A percentile compares a stretch with the other conserved stretches of the same genome.
Evolutionary conservation across 1,140 invertebrate genomes (phyloP).

Genomic region (Ylistrum balloti): DNA sequence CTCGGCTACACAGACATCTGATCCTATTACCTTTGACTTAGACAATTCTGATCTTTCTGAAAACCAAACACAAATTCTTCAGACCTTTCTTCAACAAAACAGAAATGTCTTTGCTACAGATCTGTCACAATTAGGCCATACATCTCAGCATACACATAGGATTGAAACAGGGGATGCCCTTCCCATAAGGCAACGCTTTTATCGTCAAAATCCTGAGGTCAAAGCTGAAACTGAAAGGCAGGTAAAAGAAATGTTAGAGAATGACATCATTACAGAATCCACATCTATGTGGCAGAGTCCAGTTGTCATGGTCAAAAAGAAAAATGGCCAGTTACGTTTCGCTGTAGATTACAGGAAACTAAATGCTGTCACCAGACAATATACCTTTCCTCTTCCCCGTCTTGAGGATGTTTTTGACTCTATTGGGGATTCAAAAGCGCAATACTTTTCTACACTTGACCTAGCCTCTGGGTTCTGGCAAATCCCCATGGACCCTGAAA

Average conservation of each 20-base stretch:
- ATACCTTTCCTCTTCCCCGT: slow-evolving; percentile 53
- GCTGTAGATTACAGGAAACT: slow-evolving; percentile 66
- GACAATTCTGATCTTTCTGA: slow-evolving; percentile 43
- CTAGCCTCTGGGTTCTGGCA: slow-evolving; percentile 63
- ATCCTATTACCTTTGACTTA: slow-evolving; percentile 56
- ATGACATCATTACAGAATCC: slow-evolving; percentile 55
- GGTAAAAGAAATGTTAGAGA: slow-evolving; percentile 53
- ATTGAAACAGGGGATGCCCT: slow-evolving; percentile 56
- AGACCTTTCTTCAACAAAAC: slow-evolving; percentile 42
- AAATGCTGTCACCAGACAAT: slow-evolving; percentile 55
- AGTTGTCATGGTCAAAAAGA: slow-evolving; percentile 67
- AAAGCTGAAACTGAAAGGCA: slow-evolving; percentile 50
- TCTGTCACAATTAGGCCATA: slow-evolving; percentile 51
- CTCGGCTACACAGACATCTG: background rate
- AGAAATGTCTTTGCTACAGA: slow-evolving; percentile 51
- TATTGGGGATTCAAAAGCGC: slow-evolving; percentile 49
- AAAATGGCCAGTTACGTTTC: slow-evolving; percentile 55
- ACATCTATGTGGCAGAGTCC: slow-evolving; percentile 59
- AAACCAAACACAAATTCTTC: slow-evolving; percentile 37
- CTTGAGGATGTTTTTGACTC: slow-evolving; percentile 60
- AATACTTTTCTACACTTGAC: slow-evolving; percentile 58
- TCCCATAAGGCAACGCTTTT: slow-evolving; percentile 47
- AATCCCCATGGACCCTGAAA: slow-evolving; percentile 50
- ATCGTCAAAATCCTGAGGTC: slow-evolving; percentile 44
- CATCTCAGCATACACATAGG: slow-evolving; percentile 36